Evolutionary conservation across 2,888 invertebrate genomes (phyloP).

Genomic region (Chloroclysta siterata): DNA sequence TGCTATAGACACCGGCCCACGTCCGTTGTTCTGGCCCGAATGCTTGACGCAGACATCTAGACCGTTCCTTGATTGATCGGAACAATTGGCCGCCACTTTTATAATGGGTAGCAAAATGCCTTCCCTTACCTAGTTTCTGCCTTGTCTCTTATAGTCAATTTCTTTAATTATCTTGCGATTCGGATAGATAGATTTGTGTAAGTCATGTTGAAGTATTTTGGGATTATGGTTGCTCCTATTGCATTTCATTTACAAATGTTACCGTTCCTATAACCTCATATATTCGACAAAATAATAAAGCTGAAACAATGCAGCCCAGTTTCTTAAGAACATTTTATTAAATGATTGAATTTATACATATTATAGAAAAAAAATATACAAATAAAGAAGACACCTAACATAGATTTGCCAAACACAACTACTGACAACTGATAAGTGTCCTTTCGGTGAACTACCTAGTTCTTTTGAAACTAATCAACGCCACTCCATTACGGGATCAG

Average conservation of each 20-base stretch:
- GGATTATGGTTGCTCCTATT: conserved; percentile 2
- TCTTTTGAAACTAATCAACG: conserved; percentile 75
- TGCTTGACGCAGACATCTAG: conserved; percentile 62
- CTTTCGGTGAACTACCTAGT: not conserved
- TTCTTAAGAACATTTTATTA: too few species aligned
- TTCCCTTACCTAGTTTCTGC: conserved; percentile 54
- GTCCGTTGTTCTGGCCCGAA: conserved; percentile 53
- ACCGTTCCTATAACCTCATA: too few species aligned
- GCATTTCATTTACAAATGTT: not conserved
- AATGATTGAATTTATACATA: too few species aligned
- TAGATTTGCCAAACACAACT: too few species aligned
- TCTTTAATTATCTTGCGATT: conserved; percentile 40
- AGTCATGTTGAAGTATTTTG: conserved; percentile 35
- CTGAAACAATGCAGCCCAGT: too few species aligned
- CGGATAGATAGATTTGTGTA: conserved; percentile 46
- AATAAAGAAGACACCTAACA: conserved; percentile 32
- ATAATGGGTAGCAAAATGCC: conserved; percentile 57
- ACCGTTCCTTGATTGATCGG: conserved; percentile 62
- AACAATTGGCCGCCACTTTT: conserved; percentile 49
- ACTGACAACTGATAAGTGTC: not conserved
- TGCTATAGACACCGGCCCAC: conserved; percentile 64
- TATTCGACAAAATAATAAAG: too few species aligned
- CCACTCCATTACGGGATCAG: conserved; percentile 67
- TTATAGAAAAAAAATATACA: too few species aligned
- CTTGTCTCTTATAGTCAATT: conserved; percentile 47